A percentile compares a stretch with the other conserved stretches of the same genome.
Conservation (phyloP, 1,140 invertebrate genomes). For the Theocolax elegans region DNA sequence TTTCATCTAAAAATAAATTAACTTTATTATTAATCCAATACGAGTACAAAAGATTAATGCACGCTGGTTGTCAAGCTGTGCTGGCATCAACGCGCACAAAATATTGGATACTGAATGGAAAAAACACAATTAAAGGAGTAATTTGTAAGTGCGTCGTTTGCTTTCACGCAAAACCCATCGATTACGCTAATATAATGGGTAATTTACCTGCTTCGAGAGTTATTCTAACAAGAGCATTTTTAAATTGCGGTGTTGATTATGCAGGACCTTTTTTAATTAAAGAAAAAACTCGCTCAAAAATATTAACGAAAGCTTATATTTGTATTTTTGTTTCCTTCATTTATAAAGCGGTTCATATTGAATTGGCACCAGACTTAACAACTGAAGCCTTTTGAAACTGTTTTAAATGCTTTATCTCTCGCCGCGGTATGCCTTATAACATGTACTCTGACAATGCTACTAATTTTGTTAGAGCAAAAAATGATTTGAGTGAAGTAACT, state of each 20-base stretch:
- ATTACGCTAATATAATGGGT: conserved; percentile 4
- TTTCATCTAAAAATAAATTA: conserved; percentile 54
- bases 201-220: not conserved
- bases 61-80: conserved; percentile 48
- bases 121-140: not conserved
- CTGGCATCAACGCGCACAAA: conserved; percentile 7
- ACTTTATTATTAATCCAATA: conserved; percentile 41
- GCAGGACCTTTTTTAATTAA: too few relatives aligned
- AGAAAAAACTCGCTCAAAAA: too few relatives aligned
- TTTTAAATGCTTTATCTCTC: too few relatives aligned
- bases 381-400: too few relatives aligned
- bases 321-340: conserved; percentile 8
- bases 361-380: too few relatives aligned
- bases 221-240: not conserved
- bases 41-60: conserved; percentile 44
- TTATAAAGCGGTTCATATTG: conserved; percentile 20
- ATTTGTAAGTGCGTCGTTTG: not conserved
- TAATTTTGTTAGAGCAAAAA: too few relatives aligned
- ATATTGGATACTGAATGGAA: conserved; percentile 37
- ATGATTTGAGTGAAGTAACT: too few relatives aligned
- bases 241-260: not conserved
- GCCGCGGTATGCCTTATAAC: too few relatives aligned
- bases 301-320: not conserved
- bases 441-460: too few relatives aligned
- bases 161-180: conserved; percentile 32